Base-by-base conservation (phyloP, 2,113 vertebrate genomes). In the Silurus asotus region DNA sequence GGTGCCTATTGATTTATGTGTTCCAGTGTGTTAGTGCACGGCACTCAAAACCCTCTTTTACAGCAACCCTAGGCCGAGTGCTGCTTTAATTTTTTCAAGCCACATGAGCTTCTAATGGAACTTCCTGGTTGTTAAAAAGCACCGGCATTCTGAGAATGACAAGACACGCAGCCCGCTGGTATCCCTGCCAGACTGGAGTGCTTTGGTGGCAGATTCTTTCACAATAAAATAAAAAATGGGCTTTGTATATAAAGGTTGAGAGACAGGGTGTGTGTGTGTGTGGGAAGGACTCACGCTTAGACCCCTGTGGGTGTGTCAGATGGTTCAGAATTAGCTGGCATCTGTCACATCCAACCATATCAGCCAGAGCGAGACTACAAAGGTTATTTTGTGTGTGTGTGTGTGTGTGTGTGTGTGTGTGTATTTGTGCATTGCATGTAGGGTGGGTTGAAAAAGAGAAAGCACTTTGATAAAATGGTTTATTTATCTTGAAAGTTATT, bases 1-100 rank as follows among this genome's bases (percentile, higher is more conserved):
- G 90, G 91, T 84, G 79, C 81, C 81, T 81, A 85, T 82, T 89
- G 89, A 95, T 93, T 93, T 90, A 90, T 91, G 87, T 53, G 87
- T 84, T 89, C 87, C 77, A 88, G 90, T 91, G 90, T 90, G 82
- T 89, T 91, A 91, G 90, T 88, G 86, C 81, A 87, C 84, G 62
- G 85, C 88, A 93, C 86, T 88, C 70, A 82, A 84, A 85, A 51
- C 79, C 86, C 85, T 88, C 83, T 87, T 90, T 37, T 87, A 82
- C 88, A 84, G 75, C 84, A 86, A 78, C 76, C 77, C 89, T 72
- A 84, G 84, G 90, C 85, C 90, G 84, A 83, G 58, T 45, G 61
- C 84, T 91, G 89, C 88, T 86, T 91, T 72, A 20, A 20, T 72
- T 20, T 64, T 11, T 11, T 90, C 87, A 87, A 89, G 91, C 87